Evolutionary conservation across 1,140 invertebrate species (phyloP), one percentile per base, ranked within the genome.

Genomic region (Chionoecetes opilio): DNA sequence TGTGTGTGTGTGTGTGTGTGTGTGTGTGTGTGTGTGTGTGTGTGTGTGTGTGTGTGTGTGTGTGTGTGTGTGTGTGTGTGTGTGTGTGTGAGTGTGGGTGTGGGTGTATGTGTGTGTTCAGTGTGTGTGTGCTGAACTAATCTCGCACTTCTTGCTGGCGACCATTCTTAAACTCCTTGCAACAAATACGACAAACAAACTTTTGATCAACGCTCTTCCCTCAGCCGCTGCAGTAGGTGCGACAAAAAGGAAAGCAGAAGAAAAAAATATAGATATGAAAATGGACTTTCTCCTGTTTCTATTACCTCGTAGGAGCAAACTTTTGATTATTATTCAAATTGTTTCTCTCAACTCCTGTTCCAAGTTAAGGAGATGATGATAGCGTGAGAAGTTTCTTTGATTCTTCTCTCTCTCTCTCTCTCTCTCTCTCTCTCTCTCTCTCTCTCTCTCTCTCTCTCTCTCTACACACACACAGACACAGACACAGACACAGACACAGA

Each of bases 321-420:
- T 75, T 75, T 75, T 75, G 63, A 75, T 75, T 75, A 75, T 75
- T 75, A 75, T 75, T 75, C 63, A 75, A 75, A 75, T 75, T 75
- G 63, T 75, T n/a, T 75, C 63, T n/a, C 63, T 75, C 63, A 75
- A 75, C 63, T 75, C 63, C 63, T 75, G 63, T n/a, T 75, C 63
- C 11, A 75, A 75, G 63, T 75, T 75, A 26, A n/a, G 63, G 63
- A 75, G 63, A 75, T 75, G 63, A n/a, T 75, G 63, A 75, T 75
- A 75, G 63, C 63, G 63, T n/a, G 63, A 75, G 63, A 75, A 5
- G 6, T 6, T n/a, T 75, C 41, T 46, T 46, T 46, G 41, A 8
- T 46, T 8, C 41, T 46, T 46, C 41, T 46, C 41, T 46, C 41
- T 46, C 41, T 46, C 41, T 46, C 41, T 46, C 63, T 75, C 63